phyloP scores from a whole-genome alignment of 2,888 invertebrate genomes.

The Sylvicola cinctus region DNA sequence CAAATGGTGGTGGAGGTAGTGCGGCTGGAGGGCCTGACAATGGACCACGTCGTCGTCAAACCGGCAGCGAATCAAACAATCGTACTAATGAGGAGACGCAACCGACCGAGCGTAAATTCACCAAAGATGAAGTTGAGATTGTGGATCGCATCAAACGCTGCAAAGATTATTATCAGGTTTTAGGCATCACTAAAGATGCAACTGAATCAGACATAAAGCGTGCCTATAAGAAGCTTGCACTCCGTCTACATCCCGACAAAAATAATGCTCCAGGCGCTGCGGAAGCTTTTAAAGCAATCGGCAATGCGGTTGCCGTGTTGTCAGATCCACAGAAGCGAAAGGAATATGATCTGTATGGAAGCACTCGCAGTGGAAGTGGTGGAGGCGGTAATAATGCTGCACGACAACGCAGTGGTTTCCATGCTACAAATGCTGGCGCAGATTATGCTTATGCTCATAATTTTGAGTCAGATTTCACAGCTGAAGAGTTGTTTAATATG shows the following conservation, averaged over 20 bases:
- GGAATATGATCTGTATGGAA: conserved; percentile 51
- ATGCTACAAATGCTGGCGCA: neutral
- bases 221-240: conserved; percentile 49
- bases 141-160: conserved; percentile 34
- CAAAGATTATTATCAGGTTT: conserved; percentile 61
- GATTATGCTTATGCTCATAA: too few species aligned
- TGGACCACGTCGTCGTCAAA: conserved; percentile 14
- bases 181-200: conserved; percentile 41
- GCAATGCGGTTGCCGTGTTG: conserved; percentile 59
- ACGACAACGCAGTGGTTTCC: neutral
- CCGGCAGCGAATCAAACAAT: neutral
- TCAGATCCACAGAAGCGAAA: conserved; percentile 52
- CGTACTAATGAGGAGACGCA: conserved; percentile 21
- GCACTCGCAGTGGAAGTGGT: too few species aligned
- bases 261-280: conserved; percentile 62
- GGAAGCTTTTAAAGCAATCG: conserved; percentile 66
- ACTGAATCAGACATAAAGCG: conserved; percentile 48
- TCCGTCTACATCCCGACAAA: conserved; percentile 70
- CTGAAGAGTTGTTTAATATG: conserved; percentile 98
- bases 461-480: conserved; percentile 91
- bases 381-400: too few species aligned
- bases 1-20: conserved; percentile 11
- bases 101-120: conserved; percentile 33
- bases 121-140: conserved; percentile 52
- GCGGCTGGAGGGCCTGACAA: conserved; percentile 21